Evolutionary conservation across 2,888 invertebrate species (phyloP), one percentile per base, ranked within the genome.

Genomic region (Cerastis leucographa): DNA sequence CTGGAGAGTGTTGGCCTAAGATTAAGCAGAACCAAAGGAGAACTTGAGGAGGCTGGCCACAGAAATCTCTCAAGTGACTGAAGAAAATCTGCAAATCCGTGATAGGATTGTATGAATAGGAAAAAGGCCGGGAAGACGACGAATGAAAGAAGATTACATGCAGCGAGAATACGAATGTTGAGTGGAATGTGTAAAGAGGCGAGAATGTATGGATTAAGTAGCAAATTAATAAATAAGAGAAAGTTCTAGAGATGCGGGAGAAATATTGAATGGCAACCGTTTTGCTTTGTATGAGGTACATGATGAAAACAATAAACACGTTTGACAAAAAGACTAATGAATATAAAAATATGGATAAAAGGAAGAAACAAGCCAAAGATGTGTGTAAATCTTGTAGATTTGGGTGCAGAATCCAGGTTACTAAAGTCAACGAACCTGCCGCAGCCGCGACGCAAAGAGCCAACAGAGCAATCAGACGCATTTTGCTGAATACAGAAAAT

Each of bases 381-480:
- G 7, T 56, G 40, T 72, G 14, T 22, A 19, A 54, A n/a, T n/a
- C 29, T 7, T 51, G 22, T 3, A 3, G 42, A 62, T 5, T 51
- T 14, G 14, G 22, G 40, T 17, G n/a, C 19, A n/a, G 0, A 42
- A 61, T n/a, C 0, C 40, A 29, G 19, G 9, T 42, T 17, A 19
- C 5, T 14, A 17, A 46, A 90, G 90, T 85, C 87, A 84, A 87
- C 94, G 91, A 80, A 29, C 93, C 90, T 54, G 93, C 93, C 12
- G 92, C 91, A 64, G 92, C 91, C 91, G 66, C 67, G 25, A 82
- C 4, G 56, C 49, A 76, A 56, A 80, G 67, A 14, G 70, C 70
- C 7, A 82, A 62, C 66, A 82, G 19, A 76, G 7, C 67, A 35
- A 71, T 44, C 22, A 59, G 54, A 62, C 77, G 76, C 83, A 80